Evolutionary conservation across 2,797 vertebrate genomes (phyloP), one percentile per base, ranked within the genome.

Genomic region (Hozukius guyotensis): DNA sequence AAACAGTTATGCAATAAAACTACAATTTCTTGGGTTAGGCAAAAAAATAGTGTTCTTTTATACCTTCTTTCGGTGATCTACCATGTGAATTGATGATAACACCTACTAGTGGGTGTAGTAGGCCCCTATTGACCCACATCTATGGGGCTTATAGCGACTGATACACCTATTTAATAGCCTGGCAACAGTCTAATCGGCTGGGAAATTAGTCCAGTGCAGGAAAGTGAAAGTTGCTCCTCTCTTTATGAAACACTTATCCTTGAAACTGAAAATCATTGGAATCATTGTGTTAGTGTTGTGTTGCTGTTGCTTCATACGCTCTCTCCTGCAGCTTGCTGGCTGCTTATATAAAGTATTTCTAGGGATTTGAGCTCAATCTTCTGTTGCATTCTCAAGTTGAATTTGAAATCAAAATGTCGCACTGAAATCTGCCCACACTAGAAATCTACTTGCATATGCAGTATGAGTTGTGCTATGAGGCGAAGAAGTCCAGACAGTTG

Each of bases 401-500:
- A 52, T 14, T 67, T 53, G 34, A 69, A 61, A 81, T 72, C 38
- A 49, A 78, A 63, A 34, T 20, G 16, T 59, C 24, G 42, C 20
- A 66, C 31, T 61, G 32, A 64, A 82, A 74, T 59, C 56, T 67
- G 53, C 73, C 57, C 32, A 31, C 14, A 42, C 34, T 5, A 75
- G 38, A 72, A 46, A 67, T 77, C 27, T 13, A 63, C 42, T 22
- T 52, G 57, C 49, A 53, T 36, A 52, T 32, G 18, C 69, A 81
- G 46, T 24, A 67, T 42, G 67, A 74, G 31, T 36, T 42, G 49
- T 52, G 8, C 20, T 52, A 68, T 31, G 56, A 66, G 65, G 49
- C 5, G 9, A 75, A 66, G 12, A 75, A 70, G 60, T 79, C 32
- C 77, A 71, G 66, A 69, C 56, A 82, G 34, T 67, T 91, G 82